Percentiles rank a stretch among this genome's conserved stretches.
Evolutionary conservation across 92 coral and sea anemone genomes (phyloP).

Genomic region (Palythoa heliodiscus): DNA sequence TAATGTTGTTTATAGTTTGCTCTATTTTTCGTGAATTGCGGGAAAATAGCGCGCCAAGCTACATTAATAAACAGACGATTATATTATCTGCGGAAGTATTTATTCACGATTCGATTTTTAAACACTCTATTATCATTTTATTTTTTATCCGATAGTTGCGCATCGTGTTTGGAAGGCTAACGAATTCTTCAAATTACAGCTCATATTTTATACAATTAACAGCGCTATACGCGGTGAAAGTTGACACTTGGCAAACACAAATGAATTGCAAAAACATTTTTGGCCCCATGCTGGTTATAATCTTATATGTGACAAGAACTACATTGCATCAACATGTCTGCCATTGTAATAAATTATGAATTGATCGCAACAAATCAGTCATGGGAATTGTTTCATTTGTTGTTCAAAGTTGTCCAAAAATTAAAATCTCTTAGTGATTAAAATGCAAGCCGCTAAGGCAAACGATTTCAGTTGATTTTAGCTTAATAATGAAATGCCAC

Average conservation of each 20-base stretch:
- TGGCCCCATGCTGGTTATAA: not conserved
- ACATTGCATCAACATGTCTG: not conserved
- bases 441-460: too few relatives aligned
- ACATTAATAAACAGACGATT: not conserved
- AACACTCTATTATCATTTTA: not conserved
- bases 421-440: too few relatives aligned
- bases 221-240: not conserved
- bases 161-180: too few relatives aligned
- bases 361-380: not conserved
- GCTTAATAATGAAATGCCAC: not conserved
- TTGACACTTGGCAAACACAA: not conserved
- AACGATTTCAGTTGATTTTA: not conserved
- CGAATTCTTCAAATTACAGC: too few relatives aligned
- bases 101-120: not conserved
- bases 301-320: not conserved
- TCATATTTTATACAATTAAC: too few relatives aligned
- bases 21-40: constrained; percentile 8
- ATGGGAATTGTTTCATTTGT: not conserved
- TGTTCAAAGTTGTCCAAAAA: too few relatives aligned
- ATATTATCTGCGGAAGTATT: not conserved
- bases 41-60: constrained; percentile 1
- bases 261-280: not conserved
- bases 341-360: not conserved
- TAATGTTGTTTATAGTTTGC: not conserved
- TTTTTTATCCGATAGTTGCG: too few relatives aligned